Percentiles rank a stretch among this genome's conserved stretches.
phyloP scores from a whole-genome alignment of 2,888 invertebrate species.

The Liposcelis brunnea region DNA sequence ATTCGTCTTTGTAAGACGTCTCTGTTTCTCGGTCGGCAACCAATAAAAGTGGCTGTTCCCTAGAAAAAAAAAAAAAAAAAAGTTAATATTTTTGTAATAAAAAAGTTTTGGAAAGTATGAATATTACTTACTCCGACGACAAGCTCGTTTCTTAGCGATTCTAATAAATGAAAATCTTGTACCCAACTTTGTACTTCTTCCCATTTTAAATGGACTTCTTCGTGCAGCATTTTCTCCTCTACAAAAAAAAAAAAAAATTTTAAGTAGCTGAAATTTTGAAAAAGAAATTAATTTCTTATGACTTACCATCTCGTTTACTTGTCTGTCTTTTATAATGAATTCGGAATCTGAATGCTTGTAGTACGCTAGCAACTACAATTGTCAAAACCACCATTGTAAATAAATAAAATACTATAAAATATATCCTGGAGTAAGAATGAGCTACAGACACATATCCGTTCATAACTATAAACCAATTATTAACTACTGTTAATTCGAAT shows the following conservation, averaged over 20 bases:
- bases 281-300: not conserved
- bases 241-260: slow-evolving; percentile 17
- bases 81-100: not conserved
- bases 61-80: slow-evolving; percentile 18
- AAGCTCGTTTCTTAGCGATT: slow-evolving; percentile 31
- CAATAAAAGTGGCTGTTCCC: slow-evolving; percentile 50
- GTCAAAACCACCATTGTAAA: slow-evolving; percentile 84
- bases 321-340: slow-evolving; percentile 75
- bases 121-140: slow-evolving; percentile 30
- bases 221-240: slow-evolving; percentile 61
- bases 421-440: slow-evolving; percentile 56
- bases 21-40: slow-evolving; percentile 53
- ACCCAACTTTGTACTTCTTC: slow-evolving; percentile 41
- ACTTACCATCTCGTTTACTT: slow-evolving; percentile 51
- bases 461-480: slow-evolving; percentile 89
- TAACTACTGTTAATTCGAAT: slow-evolving; percentile 78
- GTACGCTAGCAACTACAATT: slow-evolving; percentile 73
- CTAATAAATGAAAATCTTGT: slow-evolving; percentile 34
- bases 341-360: slow-evolving; percentile 74
- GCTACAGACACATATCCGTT: slow-evolving; percentile 60
- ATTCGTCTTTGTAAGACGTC: slow-evolving; percentile 59
- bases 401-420: slow-evolving; percentile 76
- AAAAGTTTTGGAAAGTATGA: slow-evolving; percentile 1
- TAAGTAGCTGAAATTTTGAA: not conserved
- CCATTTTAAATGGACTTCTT: slow-evolving; percentile 55